phyloP scores from a whole-genome alignment of 2,797 vertebrate genomes.

The Tachyglossus aculeatus region DNA sequence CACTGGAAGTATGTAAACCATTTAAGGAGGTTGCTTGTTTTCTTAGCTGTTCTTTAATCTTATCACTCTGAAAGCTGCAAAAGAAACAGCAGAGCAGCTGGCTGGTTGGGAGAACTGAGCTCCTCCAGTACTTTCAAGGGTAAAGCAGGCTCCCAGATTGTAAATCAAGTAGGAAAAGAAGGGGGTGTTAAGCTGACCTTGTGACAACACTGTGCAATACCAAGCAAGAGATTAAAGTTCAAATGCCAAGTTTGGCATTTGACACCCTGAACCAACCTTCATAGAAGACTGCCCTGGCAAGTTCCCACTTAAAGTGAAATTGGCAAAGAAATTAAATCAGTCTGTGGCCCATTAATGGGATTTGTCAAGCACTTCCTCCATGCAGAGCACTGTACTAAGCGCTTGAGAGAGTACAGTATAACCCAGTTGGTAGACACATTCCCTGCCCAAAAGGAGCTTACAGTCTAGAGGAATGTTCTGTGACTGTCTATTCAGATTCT shows the following conservation, averaged over 20 bases:
- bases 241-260: neutral
- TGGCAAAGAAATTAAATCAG: too few relatives aligned
- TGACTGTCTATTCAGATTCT: too few relatives aligned
- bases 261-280: neutral
- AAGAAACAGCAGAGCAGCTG: neutral
- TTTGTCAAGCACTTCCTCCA: too few relatives aligned
- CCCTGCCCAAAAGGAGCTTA: too few relatives aligned
- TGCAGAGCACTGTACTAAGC: too few relatives aligned
- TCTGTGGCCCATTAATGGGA: too few relatives aligned
- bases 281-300: neutral
- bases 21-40: conserved; percentile 26
- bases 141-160: neutral
- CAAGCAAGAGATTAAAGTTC: neutral
- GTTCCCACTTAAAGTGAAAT: too few relatives aligned
- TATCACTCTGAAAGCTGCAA: neutral
- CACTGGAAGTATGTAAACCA: neutral
- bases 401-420: too few relatives aligned
- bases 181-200: neutral
- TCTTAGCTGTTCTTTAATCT: neutral
- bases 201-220: neutral
- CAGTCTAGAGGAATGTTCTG: too few relatives aligned
- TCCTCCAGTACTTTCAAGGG: neutral
- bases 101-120: neutral
- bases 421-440: too few relatives aligned
- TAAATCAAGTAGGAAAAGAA: neutral